Conservation (phyloP, 2,113 vertebrate genomes). For the Rhinichthys klamathensis region DNA sequence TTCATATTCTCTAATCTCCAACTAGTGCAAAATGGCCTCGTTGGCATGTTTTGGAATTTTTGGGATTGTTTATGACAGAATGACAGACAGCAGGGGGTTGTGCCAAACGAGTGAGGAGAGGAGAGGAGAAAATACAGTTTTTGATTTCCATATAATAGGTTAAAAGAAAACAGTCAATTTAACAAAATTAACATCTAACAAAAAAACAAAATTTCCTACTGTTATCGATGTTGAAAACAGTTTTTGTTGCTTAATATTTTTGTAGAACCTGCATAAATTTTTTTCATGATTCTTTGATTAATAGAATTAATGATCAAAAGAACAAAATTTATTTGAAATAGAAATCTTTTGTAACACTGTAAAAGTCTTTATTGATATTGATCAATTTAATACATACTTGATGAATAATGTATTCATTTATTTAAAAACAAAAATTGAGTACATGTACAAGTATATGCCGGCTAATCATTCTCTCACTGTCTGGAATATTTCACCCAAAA, state of each 20-base stretch:
- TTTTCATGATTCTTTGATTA: too few relatives aligned
- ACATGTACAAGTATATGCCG: neutral
- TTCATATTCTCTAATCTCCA: neutral
- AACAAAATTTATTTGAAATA: neutral
- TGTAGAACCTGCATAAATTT: too few relatives aligned
- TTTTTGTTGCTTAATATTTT: too few relatives aligned
- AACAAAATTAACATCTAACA: neutral
- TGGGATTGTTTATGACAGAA: neutral
- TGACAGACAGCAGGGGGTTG: constrained; percentile 14
- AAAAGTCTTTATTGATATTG: neutral
- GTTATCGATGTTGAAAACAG: neutral
- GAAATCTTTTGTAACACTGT: neutral
- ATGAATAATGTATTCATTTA: neutral
- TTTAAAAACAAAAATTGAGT: neutral
- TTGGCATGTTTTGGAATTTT: constrained; percentile 21
- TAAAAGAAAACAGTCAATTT: neutral
- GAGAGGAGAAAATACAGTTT: neutral
- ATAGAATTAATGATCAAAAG: neutral
- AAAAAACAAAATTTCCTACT: neutral
- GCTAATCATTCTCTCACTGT: neutral
- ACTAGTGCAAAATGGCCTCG: neutral
- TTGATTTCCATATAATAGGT: neutral
- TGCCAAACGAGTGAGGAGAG: neutral
- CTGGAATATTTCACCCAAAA: neutral
- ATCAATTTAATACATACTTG: neutral